Evolutionary conservation across 1,140 invertebrate genomes (phyloP).

Genomic region (Campoletis sonorensis): DNA sequence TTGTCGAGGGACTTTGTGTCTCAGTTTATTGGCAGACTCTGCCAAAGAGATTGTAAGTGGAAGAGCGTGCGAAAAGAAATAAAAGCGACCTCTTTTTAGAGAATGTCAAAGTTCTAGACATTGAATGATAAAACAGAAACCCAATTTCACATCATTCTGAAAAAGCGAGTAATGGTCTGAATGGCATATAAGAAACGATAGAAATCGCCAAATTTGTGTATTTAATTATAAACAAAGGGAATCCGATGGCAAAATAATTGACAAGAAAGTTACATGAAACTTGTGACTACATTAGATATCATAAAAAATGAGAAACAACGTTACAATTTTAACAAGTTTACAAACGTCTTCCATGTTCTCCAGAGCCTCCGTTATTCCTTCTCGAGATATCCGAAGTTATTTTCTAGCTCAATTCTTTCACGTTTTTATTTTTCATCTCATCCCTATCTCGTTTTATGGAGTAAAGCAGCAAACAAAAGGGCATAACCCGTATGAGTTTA

Average conservation of each 20-base stretch:
- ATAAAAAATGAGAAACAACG: background rate
- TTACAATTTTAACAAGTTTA: background rate
- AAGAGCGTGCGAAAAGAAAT: constrained; percentile 60
- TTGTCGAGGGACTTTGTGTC: constrained; percentile 31
- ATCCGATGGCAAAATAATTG: constrained; percentile 41
- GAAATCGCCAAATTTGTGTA: background rate
- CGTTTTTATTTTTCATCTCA: background rate
- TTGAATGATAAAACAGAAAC: constrained; percentile 9
- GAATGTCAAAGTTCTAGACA: constrained; percentile 24
- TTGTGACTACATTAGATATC: background rate
- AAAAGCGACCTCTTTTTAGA: constrained; percentile 21
- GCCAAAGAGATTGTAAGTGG: constrained; percentile 59
- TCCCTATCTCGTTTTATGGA: background rate
- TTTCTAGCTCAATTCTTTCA: background rate
- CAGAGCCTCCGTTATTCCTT: background rate
- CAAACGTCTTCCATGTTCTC: background rate
- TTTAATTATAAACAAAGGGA: background rate
- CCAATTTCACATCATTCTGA: background rate
- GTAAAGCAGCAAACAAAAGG: background rate
- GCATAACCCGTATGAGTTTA: background rate
- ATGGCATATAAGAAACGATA: constrained; percentile 8
- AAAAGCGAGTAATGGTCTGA: no score
- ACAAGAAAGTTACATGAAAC: background rate
- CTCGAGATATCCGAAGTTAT: background rate
- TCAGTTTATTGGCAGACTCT: constrained; percentile 49